Conservation (phyloP, 2,113 vertebrate genomes). For the Sardina pilchardus region DNA sequence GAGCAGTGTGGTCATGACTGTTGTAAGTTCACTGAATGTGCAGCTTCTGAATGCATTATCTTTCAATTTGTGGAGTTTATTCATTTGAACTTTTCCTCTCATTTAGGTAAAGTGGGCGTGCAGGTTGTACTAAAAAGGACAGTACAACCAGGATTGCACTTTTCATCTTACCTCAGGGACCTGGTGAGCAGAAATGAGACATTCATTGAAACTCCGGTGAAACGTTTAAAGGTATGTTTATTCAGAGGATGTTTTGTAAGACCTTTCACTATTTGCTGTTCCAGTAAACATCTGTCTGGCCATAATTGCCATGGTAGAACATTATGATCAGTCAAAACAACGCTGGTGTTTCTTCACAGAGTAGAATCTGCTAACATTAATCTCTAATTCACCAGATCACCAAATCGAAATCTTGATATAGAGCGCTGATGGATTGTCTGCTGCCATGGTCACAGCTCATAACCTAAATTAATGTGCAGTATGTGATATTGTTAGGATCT, state of each 20-base stretch:
- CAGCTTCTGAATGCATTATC: not conserved
- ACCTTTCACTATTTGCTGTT: no score
- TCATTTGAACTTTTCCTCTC: constrained; percentile 34
- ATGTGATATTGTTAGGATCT: no score
- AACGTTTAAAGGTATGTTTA: constrained; percentile 85
- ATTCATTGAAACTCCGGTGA: constrained; percentile 81
- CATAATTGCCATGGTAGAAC: no score
- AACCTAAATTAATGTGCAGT: no score
- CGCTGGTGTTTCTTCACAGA: no score
- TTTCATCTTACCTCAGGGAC: constrained; percentile 86
- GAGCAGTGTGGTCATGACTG: constrained; percentile 89
- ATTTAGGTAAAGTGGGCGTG: constrained; percentile 86
- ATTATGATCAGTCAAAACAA: no score
- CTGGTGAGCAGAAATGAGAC: constrained; percentile 81
- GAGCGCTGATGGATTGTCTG: no score
- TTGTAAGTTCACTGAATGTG: constrained; percentile 78
- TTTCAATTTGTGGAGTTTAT: not conserved
- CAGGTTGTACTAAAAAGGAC: constrained; percentile 69
- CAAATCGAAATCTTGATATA: no score
- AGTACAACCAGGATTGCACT: constrained; percentile 65
- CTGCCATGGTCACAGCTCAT: no score
- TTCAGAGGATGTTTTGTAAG: not conserved
- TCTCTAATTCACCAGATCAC: no score
- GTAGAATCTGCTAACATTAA: no score
- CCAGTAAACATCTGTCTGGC: not conserved